phyloP scores from a whole-genome alignment of 92 coral and sea anemone genomes.

The Paragorgia papillata region DNA sequence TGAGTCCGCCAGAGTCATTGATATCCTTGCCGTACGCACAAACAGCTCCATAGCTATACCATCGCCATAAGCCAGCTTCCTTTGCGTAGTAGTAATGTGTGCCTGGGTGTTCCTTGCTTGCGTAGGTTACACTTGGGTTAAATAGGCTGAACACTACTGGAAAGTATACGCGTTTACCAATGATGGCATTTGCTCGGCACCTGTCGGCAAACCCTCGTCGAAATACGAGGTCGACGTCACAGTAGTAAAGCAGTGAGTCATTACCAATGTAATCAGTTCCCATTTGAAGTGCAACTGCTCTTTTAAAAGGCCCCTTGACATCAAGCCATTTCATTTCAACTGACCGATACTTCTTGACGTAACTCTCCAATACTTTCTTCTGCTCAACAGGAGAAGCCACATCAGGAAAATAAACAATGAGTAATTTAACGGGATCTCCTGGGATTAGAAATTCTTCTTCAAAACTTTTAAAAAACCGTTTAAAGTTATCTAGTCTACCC shows the following conservation, averaged over 20 bases:
- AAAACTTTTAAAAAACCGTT: slow-evolving; percentile 24
- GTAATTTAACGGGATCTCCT: slow-evolving; percentile 32
- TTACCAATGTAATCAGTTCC: slow-evolving; percentile 21
- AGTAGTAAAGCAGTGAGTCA: slow-evolving; percentile 11
- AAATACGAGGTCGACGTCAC: slow-evolving; percentile 39
- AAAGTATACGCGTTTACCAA: slow-evolving; percentile 42
- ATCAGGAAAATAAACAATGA: slow-evolving; percentile 36
- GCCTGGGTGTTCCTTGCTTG: not conserved
- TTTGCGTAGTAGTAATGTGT: slow-evolving; percentile 31
- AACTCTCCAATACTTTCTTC: slow-evolving; percentile 5
- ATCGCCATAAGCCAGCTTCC: slow-evolving; percentile 41
- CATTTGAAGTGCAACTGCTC: slow-evolving; percentile 39
- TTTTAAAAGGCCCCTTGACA: slow-evolving; percentile 32
- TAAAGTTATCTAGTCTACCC: slow-evolving; percentile 36
- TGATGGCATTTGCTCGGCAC: slow-evolving; percentile 29
- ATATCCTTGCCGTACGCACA: slow-evolving; percentile 38
- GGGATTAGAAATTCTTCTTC: slow-evolving; percentile 19
- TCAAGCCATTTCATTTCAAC: slow-evolving; percentile 42
- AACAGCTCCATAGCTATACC: slow-evolving; percentile 38
- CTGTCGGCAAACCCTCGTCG: slow-evolving; percentile 36
- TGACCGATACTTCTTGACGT: slow-evolving; percentile 28
- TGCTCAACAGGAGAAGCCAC: slow-evolving; percentile 6
- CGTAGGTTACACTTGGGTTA: slow-evolving; percentile 26
- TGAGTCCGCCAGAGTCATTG: slow-evolving; percentile 22
- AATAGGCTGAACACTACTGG: slow-evolving; percentile 42